Evolutionary conservation across 2,797 vertebrate genomes (phyloP), one percentile per base, ranked within the genome.

Genomic region (Peromyscus melanophrys): DNA sequence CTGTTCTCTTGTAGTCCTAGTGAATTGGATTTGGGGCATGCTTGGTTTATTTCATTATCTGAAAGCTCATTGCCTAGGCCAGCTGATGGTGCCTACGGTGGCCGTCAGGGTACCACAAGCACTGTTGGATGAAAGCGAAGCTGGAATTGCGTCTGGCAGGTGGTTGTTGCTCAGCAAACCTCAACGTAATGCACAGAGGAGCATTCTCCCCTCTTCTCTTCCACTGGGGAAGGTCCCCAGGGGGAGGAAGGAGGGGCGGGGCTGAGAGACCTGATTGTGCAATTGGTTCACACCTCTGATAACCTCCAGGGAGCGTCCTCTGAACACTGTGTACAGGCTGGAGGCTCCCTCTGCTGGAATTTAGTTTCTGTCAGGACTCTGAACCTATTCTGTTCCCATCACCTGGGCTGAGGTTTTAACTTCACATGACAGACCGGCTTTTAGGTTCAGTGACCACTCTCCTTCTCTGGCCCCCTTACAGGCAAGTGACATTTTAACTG

Each of bases 71-170:
- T 14, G 78, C 37, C 27, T 16, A 11, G 46, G 71, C 17, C 13
- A 13, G 31, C 8, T 1, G 3, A 11, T 3, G 16, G 11, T 25
- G 19, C 55, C 8, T 4, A 27, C 9, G 49, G 34, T 85, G 57
- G 43, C 31, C 12, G 4, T 63, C 17, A 3, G 1, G 19, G 14
- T 8, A 17, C 52, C 46, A 6, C 3, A 19, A 37, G 43, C 27
- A 0, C 63, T 19, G 16, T 34, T 6, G 29, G 55, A 1, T n/a
- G 10, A 27, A 63, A 25, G 43, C n/a, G n/a, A 71, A 17, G 1
- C 12, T 27, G n/a, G 10, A 34, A 2, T 5, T 8, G 12, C 1
- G 1, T 4, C 3, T 0, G 8, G 6, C 40, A 23, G 4, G 16
- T 7, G 1, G 4, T 3, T 19, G 2, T 40, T 13, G 0, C 46